Evolutionary conservation across 2,888 invertebrate species (phyloP).

Genomic region (Drosophila eohydei): DNA sequence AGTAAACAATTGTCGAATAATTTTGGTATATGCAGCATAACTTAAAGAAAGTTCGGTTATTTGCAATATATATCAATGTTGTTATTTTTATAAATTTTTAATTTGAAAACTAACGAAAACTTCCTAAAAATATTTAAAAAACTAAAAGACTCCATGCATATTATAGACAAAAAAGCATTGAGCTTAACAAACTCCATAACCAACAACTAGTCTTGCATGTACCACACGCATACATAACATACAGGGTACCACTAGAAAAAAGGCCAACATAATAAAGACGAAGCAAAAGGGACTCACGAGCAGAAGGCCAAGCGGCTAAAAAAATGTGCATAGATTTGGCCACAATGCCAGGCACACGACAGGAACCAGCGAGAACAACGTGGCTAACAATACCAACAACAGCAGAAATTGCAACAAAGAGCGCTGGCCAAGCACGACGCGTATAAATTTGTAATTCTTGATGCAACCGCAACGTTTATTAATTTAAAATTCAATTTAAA

Average conservation of each 20-base stretch:
- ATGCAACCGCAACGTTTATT: constrained; percentile 81
- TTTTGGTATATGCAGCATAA: no score
- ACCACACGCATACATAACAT: not conserved
- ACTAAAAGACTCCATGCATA: no score
- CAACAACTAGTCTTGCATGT: not conserved
- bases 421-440: constrained; percentile 48
- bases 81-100: no score
- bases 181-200: not conserved
- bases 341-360: constrained; percentile 65
- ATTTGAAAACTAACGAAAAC: no score
- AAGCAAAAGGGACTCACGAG: constrained; percentile 26
- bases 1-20: no score
- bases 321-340: constrained; percentile 78
- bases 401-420: constrained; percentile 34
- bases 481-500: constrained; percentile 83
- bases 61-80: no score
- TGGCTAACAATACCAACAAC: constrained; percentile 25
- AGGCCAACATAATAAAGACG: constrained; percentile 44
- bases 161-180: no score
- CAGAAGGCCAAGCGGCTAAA: constrained; percentile 38
- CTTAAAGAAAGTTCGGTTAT: no score
- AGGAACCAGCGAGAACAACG: constrained; percentile 51
- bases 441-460: constrained; percentile 82
- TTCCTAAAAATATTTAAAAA: no score
- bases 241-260: constrained; percentile 51